phyloP scores from a whole-genome alignment of 2,797 vertebrate species.

The Chloroceryle inda region DNA sequence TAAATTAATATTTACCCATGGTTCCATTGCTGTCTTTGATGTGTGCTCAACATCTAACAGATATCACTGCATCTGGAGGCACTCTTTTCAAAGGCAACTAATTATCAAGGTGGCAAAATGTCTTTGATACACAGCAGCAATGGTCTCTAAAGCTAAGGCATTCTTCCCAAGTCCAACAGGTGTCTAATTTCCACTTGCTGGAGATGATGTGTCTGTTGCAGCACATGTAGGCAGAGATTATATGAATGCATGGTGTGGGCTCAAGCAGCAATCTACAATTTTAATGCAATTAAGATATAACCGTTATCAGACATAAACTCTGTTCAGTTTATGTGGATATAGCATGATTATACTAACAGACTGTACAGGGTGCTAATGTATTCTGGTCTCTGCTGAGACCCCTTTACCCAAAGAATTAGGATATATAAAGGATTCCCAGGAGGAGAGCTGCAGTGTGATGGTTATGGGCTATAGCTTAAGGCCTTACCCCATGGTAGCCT shows the following conservation, averaged over 20 bases:
- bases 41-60: neutral
- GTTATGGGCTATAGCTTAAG: neutral
- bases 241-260: neutral
- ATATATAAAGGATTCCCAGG: neutral
- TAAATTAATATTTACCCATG: neutral
- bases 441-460: neutral
- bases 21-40: neutral
- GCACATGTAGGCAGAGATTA: neutral
- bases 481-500: neutral
- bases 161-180: neutral
- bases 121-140: neutral
- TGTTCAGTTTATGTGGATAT: neutral
- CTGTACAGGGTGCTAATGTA: neutral
- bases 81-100: neutral
- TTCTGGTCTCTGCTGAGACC: neutral
- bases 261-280: neutral
- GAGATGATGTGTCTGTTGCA: neutral
- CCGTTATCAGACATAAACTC: neutral
- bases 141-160: neutral
- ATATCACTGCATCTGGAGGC: neutral
- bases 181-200: neutral
- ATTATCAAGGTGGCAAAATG: neutral
- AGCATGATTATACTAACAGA: neutral
- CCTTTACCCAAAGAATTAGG: neutral
- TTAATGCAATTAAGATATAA: neutral